Evolutionary conservation across 2,797 vertebrate genomes (phyloP).

Genomic region (Enteromius viviparus): DNA sequence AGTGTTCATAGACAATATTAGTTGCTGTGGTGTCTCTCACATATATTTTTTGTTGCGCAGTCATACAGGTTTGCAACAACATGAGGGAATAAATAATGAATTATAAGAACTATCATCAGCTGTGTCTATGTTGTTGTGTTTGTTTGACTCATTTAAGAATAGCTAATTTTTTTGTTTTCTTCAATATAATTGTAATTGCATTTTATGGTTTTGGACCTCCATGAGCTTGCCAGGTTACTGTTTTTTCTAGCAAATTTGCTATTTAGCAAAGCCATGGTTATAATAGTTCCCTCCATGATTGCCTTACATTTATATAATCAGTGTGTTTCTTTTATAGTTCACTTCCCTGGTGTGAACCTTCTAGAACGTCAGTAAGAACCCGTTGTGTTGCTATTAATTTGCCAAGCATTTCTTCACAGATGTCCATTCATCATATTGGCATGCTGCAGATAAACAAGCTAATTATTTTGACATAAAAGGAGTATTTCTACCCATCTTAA

Average conservation of each 20-base stretch:
- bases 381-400: constrained; percentile 4
- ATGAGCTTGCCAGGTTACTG: not conserved
- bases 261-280: constrained; percentile 39
- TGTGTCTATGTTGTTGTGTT: not conserved
- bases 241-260: constrained; percentile 40
- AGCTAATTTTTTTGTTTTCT: constrained; percentile 29
- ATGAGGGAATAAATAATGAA: no score
- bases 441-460: constrained; percentile 25
- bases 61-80: not conserved
- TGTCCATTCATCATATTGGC: constrained; percentile 26
- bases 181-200: constrained; percentile 45
- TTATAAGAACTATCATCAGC: not conserved
- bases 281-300: constrained; percentile 42
- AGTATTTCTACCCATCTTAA: constrained; percentile 21
- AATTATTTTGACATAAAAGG: constrained; percentile 31
- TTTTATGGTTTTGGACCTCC: constrained; percentile 21
- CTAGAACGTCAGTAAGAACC: not conserved
- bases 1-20: not conserved
- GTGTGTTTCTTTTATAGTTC: constrained; percentile 36
- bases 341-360: constrained; percentile 2
- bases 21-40: not conserved
- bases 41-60: not conserved
- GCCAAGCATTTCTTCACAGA: constrained; percentile 16
- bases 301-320: constrained; percentile 49
- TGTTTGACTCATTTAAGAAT: not conserved